Base-by-base conservation (phyloP, 2,113 vertebrate species). In the Chunga burmeisteri region DNA sequence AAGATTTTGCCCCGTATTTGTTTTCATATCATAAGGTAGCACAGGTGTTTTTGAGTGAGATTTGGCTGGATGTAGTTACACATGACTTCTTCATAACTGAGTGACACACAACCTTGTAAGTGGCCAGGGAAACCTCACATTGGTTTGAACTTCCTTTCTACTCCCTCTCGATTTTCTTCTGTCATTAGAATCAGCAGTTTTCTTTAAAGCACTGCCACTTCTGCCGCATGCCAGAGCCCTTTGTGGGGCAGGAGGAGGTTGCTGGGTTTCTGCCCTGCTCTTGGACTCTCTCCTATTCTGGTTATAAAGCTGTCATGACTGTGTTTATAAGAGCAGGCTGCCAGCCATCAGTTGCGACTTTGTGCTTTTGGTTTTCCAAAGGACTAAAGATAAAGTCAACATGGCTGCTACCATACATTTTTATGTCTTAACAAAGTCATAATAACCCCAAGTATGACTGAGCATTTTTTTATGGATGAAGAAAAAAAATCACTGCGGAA, bases 351-450 rank as follows among this genome's bases (percentile, higher is more conserved):
- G 23, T 49, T 90, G 67, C 88, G 87, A 77, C 62, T 91, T 83
- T 91, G 81, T 93, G 89, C 95, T 6, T 80, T 94, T 92, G 50
- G 59, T 67, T 91, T 90, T 74, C 44, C 50, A 87, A 82, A 94
- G 7, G 50, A 92, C 58, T 53, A 47, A 90, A 95, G 78, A 94
- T 56, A 92, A 86, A 81, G 72, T 80, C 90, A 91, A 29, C 34
- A 47, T 0, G 9, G 42, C 32, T 71, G 25, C 14, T 81, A 47
- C 56, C 42, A 56, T 80, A 14, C 47, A 49, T 81, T 86, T 94
- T 88, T 49, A 63, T 49, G 65, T 68, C 81, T 96, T 71, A 91
- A 90, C 87, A 81, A 94, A 87, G 68, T 79, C 61, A 92, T 67
- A 91, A 89, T 52, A 86, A 88, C 15, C 8, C 25, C 38, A 83